These are phyloP conservation scores for Aelia acuminata DNA, from an alignment of 2,888 invertebrate species.

Conservation along the genomic window DNA sequence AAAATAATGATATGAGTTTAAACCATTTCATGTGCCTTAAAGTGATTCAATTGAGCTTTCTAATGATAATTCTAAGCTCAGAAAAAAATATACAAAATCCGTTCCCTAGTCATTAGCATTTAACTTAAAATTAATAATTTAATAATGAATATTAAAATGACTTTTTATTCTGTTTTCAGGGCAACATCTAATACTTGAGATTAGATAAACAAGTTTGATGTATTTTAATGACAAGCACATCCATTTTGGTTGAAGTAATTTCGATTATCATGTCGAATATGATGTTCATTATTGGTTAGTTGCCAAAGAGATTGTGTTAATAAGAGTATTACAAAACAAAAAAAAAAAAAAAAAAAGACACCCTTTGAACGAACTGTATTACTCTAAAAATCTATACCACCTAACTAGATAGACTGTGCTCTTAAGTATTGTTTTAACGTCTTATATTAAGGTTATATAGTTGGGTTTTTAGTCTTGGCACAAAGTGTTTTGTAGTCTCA, in stretches of 20 bases:
- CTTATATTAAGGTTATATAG: slow-evolving; percentile 7
- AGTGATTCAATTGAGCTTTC: no score
- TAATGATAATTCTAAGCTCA: no score
- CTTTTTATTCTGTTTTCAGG: not conserved
- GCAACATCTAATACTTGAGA: slow-evolving; percentile 19
- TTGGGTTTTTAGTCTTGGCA: not conserved
- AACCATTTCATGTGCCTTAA: no score
- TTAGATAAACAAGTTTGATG: not conserved
- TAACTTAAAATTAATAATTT: not conserved
- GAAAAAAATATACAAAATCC: no score
- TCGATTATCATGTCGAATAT: slow-evolving; percentile 21
- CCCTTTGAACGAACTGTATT: slow-evolving; percentile 18
- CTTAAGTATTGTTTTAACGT: slow-evolving; percentile 3
- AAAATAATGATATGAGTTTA: no score
- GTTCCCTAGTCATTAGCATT: no score
- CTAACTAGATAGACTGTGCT: slow-evolving; percentile 14
- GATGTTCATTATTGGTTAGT: slow-evolving; percentile 37
- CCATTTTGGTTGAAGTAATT: slow-evolving; percentile 23
- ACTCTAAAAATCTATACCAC: slow-evolving; percentile 42
- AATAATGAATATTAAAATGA: not conserved
- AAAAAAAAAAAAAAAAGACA: slow-evolving; percentile 36
- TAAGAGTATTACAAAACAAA: not conserved
- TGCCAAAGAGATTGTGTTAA: slow-evolving; percentile 43
- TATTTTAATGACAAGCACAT: slow-evolving; percentile 16
- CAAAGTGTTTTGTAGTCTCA: slow-evolving; percentile 28